Evolutionary conservation across 2,797 vertebrate genomes (phyloP).

Genomic region (Acanthis flammea): DNA sequence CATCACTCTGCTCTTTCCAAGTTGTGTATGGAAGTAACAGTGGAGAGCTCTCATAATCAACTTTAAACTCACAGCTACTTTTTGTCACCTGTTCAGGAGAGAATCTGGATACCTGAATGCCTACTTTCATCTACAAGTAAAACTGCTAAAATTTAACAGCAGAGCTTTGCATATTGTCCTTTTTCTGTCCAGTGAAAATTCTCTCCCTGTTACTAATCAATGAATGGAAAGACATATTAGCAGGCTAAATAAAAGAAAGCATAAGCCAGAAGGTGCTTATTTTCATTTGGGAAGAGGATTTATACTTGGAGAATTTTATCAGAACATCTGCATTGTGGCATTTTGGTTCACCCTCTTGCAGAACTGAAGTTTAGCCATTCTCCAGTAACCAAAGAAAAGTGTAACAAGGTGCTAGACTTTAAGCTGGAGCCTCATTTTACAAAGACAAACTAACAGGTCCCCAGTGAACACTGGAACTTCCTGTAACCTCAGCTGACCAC

Average conservation of each 20-base stretch:
- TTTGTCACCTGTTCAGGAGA: neutral
- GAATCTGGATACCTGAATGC: neutral
- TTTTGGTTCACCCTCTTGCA: neutral
- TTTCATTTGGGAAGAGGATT: neutral
- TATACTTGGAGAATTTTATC: neutral
- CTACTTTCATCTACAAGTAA: neutral
- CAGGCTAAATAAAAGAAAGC: neutral
- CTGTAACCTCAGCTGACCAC: neutral
- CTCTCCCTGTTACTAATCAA: neutral
- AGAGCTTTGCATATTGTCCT: neutral
- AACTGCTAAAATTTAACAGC: neutral
- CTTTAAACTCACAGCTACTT: neutral
- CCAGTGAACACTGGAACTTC: neutral
- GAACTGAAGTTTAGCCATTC: neutral
- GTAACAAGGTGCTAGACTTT: neutral
- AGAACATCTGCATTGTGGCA: neutral
- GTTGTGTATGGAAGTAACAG: accelerated
- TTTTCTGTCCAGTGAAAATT: neutral
- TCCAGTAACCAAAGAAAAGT: neutral
- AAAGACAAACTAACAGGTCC: neutral
- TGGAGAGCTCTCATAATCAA: neutral
- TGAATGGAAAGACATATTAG: neutral
- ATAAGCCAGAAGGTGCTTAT: neutral
- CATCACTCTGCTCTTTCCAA: neutral
- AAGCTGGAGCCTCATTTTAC: neutral